phyloP scores from a whole-genome alignment of 2,113 vertebrate genomes.

The Percopsis transmontana region DNA sequence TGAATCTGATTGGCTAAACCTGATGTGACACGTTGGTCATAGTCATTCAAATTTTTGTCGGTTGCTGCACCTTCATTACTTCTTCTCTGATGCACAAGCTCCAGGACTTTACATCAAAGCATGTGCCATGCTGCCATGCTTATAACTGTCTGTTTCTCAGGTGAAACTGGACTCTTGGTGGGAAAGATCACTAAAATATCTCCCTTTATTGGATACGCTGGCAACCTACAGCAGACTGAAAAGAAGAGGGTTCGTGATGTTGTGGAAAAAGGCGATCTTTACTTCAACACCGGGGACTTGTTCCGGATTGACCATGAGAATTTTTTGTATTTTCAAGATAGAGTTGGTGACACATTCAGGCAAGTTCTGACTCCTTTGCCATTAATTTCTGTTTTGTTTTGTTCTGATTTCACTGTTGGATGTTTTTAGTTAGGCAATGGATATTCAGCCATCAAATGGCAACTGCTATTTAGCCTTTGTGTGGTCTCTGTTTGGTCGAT shows the following conservation, averaged over 20 bases:
- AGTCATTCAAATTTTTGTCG: too few relatives aligned
- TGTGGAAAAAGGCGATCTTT: slow-evolving; percentile 86
- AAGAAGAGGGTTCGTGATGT: slow-evolving; percentile 87
- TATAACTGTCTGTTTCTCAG: slow-evolving; percentile 57
- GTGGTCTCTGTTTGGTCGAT: too few relatives aligned
- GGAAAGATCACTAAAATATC: slow-evolving; percentile 78
- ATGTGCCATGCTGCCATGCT: too few relatives aligned
- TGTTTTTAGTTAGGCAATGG: too few relatives aligned
- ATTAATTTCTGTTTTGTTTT: neutral
- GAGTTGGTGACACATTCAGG: slow-evolving; percentile 94
- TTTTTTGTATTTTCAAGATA: slow-evolving; percentile 92
- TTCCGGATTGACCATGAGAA: slow-evolving; percentile 78
- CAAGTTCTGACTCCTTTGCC: slow-evolving; percentile 24
- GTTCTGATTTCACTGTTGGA: neutral
- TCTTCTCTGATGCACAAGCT: too few relatives aligned
- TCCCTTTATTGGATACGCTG: slow-evolving; percentile 87
- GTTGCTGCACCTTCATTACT: too few relatives aligned
- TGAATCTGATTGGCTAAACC: too few relatives aligned
- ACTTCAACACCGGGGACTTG: slow-evolving; percentile 85
- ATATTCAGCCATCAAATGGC: too few relatives aligned
- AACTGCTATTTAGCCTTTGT: too few relatives aligned
- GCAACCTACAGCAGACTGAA: slow-evolving; percentile 82
- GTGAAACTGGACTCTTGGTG: slow-evolving; percentile 86
- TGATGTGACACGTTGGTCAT: too few relatives aligned
- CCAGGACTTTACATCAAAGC: too few relatives aligned